Base-by-base conservation (phyloP, 2,797 vertebrate species). In the Rousettus madagascariensis region DNA sequence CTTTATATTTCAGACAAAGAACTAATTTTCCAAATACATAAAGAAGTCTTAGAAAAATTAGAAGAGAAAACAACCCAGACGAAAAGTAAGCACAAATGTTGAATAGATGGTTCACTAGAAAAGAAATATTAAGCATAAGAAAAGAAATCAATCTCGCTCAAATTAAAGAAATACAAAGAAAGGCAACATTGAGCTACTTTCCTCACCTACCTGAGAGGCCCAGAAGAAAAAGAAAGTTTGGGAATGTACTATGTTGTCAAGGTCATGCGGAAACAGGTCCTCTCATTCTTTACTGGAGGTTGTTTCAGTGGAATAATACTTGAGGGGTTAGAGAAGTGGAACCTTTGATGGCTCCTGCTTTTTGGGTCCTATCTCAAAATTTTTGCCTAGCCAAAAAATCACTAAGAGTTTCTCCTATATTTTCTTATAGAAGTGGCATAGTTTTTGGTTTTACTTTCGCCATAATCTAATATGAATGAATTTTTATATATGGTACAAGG, bases 21-120 rank as follows among this genome's bases (percentile, higher is more conserved):
- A 7, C 49, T 79, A 72, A 91, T 91, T 71, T 90, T n/a, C 55
- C 30, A 91, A 86, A 65, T 72, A 91, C 19, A 80, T 72, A 68
- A 84, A 78, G 41, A 84, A 17, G 19, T 53, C 90, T 19, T 75
- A 68, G 59, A 82, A 82, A 74, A 86, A 57, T 75, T 51, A 74
- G 36, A 86, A 85, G 57, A 41, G 28, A 79, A 57, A 57, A 12
- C 19, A 85, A 2, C 36, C 24, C 19, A n/a, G 59, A 65, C 82
- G 57, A 55, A 79, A 89, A 89, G 46, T 49, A 80, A 86, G 26
- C 59, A 36, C 28, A 46, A 10, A 63, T 63, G 55, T 43, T 55
- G 43, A 68, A 78, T 69, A 53, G 38, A 46, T 55, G 36, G 12
- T 82, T 84, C 26, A 63, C 55, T 46, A 26, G 12, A 53, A 78